Evolutionary conservation across 2,113 vertebrate species (phyloP).

Genomic region (Lagenorhynchus albirostris): DNA sequence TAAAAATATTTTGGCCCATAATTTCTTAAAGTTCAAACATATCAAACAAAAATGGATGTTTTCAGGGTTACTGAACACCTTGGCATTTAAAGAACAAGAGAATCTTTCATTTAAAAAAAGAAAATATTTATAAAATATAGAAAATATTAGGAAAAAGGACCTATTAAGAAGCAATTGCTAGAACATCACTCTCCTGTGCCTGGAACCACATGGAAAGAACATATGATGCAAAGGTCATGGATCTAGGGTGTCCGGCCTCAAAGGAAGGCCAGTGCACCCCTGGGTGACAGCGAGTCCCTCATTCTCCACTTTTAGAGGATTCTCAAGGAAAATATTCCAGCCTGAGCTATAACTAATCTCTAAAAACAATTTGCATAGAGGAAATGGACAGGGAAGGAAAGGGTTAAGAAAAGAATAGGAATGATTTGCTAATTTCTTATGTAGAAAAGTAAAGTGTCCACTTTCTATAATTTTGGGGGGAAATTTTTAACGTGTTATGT

Average conservation of each 20-base stretch:
- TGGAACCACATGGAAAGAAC: background rate
- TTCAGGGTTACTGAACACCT: background rate
- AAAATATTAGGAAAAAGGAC: background rate
- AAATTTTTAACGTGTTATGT: background rate
- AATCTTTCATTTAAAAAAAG: background rate
- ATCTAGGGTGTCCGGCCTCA: too few relatives aligned
- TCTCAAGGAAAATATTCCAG: background rate
- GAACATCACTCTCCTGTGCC: background rate
- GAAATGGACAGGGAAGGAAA: background rate
- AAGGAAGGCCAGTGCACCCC: background rate
- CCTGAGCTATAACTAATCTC: background rate
- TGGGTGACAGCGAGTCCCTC: background rate
- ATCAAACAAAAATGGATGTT: background rate
- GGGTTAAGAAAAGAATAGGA: background rate
- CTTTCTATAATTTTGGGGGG: background rate
- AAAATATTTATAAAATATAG: background rate
- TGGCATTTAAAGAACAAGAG: background rate
- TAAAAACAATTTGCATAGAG: background rate
- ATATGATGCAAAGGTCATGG: background rate
- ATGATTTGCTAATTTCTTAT: background rate
- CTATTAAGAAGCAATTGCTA: background rate
- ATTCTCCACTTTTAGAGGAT: background rate
- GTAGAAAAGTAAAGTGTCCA: background rate
- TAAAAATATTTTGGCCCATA: background rate
- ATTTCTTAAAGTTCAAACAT: slow-evolving; percentile 18